Evolutionary conservation across 2,888 invertebrate genomes (phyloP).

Genomic region (Dynastes tityus): DNA sequence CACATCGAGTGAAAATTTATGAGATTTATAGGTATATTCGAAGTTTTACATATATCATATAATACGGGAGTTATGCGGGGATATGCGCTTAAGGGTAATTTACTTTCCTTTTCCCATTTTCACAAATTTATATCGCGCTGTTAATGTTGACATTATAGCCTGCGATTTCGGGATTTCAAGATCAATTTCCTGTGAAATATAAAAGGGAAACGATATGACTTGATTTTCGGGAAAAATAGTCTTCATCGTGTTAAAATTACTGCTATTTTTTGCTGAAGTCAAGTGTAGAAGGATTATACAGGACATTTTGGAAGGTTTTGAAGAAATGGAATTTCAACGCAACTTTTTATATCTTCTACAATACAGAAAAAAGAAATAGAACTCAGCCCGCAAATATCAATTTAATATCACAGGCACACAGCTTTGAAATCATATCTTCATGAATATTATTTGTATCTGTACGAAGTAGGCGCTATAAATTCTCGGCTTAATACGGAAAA

Average conservation of each 20-base stretch:
- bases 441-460: too few relatives aligned
- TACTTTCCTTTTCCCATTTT: slow-evolving; percentile 18
- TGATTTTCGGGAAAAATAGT: neutral
- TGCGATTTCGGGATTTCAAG: neutral
- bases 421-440: too few relatives aligned
- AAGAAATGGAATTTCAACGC: too few relatives aligned
- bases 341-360: too few relatives aligned
- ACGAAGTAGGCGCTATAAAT: too few relatives aligned
- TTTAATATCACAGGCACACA: too few relatives aligned
- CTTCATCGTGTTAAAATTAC: neutral
- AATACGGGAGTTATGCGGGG: neutral
- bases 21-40: neutral
- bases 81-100: too few relatives aligned
- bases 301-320: too few relatives aligned
- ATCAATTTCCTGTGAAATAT: slow-evolving; percentile 16
- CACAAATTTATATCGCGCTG: slow-evolving; percentile 4
- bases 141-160: slow-evolving; percentile 8
- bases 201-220: neutral
- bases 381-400: too few relatives aligned
- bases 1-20: slow-evolving; percentile 9
- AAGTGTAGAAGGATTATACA: too few relatives aligned
- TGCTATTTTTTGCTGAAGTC: neutral
- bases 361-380: too few relatives aligned
- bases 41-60: slow-evolving; percentile 10
- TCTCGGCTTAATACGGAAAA: too few relatives aligned